Percentiles rank a stretch among this genome's conserved stretches.
Evolutionary conservation across 1,140 invertebrate species (phyloP).

Genomic region (Achatina immaculata): DNA sequence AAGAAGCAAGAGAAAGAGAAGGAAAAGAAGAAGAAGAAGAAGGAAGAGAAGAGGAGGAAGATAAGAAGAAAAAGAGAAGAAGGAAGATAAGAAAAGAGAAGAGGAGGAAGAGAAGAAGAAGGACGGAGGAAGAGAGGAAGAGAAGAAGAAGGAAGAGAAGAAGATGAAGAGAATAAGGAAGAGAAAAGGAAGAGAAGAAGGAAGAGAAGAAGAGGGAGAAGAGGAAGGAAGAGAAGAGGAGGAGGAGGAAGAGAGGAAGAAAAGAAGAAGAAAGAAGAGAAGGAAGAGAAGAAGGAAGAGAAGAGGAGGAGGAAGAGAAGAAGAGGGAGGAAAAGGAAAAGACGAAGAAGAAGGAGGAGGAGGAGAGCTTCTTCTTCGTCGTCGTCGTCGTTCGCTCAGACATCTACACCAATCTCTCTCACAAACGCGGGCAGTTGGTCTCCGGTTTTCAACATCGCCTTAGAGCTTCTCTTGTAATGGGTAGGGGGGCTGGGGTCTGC

Average conservation of each 20-base stretch:
- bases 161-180: too few species aligned
- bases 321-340: constrained; percentile 10
- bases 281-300: too few species aligned
- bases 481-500: too few species aligned
- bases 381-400: too few species aligned
- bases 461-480: too few species aligned
- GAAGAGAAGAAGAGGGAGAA: background rate
- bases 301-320: too few species aligned
- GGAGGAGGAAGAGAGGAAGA: constrained; percentile 13
- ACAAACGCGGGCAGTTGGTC: too few species aligned
- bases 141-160: background rate
- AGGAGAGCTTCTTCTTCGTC: too few species aligned
- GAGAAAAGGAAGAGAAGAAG: background rate
- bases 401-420: too few species aligned
- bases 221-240: background rate
- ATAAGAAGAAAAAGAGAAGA: constrained; percentile 1
- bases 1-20: background rate
- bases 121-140: background rate
- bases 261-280: too few species aligned
- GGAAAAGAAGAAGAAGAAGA: background rate
- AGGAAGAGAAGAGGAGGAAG: background rate
- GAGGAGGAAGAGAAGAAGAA: background rate
- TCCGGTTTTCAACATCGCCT: too few species aligned
- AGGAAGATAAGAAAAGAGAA: background rate
- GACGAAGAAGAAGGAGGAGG: too few species aligned